A percentile compares a stretch with the other conserved stretches of the same genome.
Conservation (phyloP, 2,888 invertebrate species). For the Lordiphosa fenestrarum region DNA sequence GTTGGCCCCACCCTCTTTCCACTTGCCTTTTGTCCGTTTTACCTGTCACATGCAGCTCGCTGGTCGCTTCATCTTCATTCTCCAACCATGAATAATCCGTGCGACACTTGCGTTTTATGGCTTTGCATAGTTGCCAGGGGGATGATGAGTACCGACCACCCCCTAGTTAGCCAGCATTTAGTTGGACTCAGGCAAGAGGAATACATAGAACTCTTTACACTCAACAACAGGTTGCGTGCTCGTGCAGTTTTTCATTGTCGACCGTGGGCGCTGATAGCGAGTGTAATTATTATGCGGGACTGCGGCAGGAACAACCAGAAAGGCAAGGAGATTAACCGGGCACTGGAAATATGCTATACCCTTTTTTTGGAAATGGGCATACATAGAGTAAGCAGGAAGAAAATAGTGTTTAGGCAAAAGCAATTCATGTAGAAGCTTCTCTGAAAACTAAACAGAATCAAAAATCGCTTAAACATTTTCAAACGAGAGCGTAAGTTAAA, state of each 20-base stretch:
- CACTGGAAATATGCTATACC: background rate
- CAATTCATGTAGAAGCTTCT: too few species aligned
- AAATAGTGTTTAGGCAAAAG: too few species aligned
- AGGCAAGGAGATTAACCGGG: conserved; percentile 1
- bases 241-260: conserved; percentile 61
- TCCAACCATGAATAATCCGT: conserved; percentile 62
- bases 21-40: conserved; percentile 8
- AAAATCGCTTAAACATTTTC: too few species aligned
- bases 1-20: background rate
- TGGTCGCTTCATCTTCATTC: conserved; percentile 57
- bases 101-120: conserved; percentile 73
- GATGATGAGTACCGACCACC: conserved; percentile 2
- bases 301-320: conserved; percentile 36
- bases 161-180: conserved; percentile 22
- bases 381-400: too few species aligned
- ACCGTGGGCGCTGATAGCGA: conserved; percentile 62
- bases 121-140: conserved; percentile 53
- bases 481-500: too few species aligned
- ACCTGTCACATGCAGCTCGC: conserved; percentile 26
- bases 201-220: conserved; percentile 1
- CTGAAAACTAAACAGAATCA: too few species aligned
- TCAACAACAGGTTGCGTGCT: conserved; percentile 61
- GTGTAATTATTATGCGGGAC: conserved; percentile 69
- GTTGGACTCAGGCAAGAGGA: conserved; percentile 9
- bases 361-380: too few species aligned